Evolutionary conservation across 2,888 invertebrate genomes (phyloP), one percentile per base, ranked within the genome.

Genomic region (Drosophila pseudotalamancana): DNA sequence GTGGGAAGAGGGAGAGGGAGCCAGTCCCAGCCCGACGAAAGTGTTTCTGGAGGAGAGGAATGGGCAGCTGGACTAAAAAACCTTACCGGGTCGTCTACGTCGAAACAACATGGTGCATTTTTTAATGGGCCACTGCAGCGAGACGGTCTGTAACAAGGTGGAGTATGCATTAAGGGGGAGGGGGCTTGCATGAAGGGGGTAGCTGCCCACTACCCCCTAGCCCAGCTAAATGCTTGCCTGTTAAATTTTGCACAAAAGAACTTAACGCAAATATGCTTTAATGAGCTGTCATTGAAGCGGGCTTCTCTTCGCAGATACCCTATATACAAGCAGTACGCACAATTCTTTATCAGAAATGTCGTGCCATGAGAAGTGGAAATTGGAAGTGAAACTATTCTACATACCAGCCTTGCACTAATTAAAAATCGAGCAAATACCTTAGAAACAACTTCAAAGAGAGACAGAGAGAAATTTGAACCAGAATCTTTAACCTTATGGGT

Each of bases 241-340:
- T 56, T 65, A 35, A 48, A 76, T 65, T 62, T 48, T 68, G 55
- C 27, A 76, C 57, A 46, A 64, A 64, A 35, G 48, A 64, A 76
- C 54, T 62, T 61, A 67, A 60, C 50, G 67, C 67, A 72, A 67
- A 74, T 64, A 76, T 61, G 56, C 67, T 74, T 76, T 68, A 74
- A 74, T 76, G 61, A 76, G 72, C 51, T 71, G 75, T 34, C 65
- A 37, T 34, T 50, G 42, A 9, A 11, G 40, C 43, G 39, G 31
- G 27, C 8, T 46, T 34, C 16, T 11, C 16, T 25, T 19, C 29
- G 23, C 39, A 21, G 5, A 39, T 57, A 31, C 35, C 19, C 62
- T 19, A 3, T 1, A 54, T 1, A 34, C 6, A n/a, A 6, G n/a
- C 25, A 12, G 34, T 34, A 34, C n/a, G n/a, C 16, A 5, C 11